A percentile compares a stretch with the other conserved stretches of the same genome.
phyloP scores from a whole-genome alignment of 2,113 vertebrate species.

The Rhinolophus ferrumequinum region DNA sequence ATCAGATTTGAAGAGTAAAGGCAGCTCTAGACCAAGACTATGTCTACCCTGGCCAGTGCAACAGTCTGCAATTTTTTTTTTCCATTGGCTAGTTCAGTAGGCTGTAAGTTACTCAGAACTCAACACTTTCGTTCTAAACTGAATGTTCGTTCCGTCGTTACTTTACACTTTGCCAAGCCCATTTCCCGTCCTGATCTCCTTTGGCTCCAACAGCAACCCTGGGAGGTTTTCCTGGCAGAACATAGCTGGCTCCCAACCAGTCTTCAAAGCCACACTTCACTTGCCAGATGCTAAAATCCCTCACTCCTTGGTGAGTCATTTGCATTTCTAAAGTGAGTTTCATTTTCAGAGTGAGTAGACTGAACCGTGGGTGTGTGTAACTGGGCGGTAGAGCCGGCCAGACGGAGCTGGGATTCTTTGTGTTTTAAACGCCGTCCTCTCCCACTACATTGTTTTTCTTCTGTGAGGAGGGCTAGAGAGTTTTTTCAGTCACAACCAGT shows the following conservation, averaged over 20 bases:
- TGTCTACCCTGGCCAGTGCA: not conserved
- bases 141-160: not conserved
- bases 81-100: not conserved
- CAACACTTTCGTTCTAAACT: not conserved
- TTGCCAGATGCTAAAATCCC: not conserved
- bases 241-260: not conserved
- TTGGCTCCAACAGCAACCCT: not conserved
- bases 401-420: not conserved
- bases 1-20: not conserved
- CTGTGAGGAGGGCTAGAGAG: not conserved
- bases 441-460: not conserved
- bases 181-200: not conserved
- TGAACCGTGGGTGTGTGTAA: not conserved
- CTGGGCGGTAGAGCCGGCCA: accelerated
- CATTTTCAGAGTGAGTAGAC: not conserved
- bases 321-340: constrained; percentile 55
- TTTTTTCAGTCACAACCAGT: not conserved
- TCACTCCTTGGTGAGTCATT: not conserved
- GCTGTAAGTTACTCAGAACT: not conserved
- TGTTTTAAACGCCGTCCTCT: not conserved
- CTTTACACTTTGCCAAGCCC: not conserved
- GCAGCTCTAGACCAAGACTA: not conserved
- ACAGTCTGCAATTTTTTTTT: not conserved
- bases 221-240: not conserved
- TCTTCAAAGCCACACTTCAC: not conserved